phyloP scores from a whole-genome alignment of 2,113 vertebrate species.

The Damaliscus lunatus region DNA sequence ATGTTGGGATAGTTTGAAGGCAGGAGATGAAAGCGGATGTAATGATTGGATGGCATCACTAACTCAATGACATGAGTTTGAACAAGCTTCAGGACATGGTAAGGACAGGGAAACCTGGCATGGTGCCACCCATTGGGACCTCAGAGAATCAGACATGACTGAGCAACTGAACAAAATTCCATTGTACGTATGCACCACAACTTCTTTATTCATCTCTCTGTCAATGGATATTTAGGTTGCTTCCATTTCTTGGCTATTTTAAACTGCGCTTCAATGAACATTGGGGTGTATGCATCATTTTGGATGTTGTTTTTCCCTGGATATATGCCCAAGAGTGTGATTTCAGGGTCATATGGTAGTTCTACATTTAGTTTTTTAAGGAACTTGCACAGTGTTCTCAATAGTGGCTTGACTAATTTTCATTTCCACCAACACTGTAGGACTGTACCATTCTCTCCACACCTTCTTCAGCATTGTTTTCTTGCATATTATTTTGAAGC shows the following conservation, averaged over 20 bases:
- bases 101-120: background rate
- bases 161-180: background rate
- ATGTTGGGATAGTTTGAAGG: background rate
- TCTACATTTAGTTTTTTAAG: background rate
- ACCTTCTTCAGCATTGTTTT: too few relatives aligned
- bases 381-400: background rate
- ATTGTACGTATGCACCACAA: background rate
- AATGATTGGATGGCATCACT: background rate
- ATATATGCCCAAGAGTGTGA: background rate
- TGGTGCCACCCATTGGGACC: background rate
- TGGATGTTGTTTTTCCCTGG: background rate
- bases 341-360: background rate
- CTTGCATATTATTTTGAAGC: too few relatives aligned
- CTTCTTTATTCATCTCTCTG: background rate
- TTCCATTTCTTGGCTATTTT: background rate
- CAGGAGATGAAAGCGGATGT: background rate
- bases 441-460: too few relatives aligned
- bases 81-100: background rate
- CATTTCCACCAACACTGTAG: too few relatives aligned
- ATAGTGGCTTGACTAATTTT: background rate
- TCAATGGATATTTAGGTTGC: background rate
- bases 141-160: background rate
- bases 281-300: background rate
- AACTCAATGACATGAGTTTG: background rate
- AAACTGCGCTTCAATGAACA: background rate